These are phyloP conservation scores for Lycodopsis pacificus DNA, from an alignment of 2,797 vertebrate species.

Conservation along the genomic window DNA sequence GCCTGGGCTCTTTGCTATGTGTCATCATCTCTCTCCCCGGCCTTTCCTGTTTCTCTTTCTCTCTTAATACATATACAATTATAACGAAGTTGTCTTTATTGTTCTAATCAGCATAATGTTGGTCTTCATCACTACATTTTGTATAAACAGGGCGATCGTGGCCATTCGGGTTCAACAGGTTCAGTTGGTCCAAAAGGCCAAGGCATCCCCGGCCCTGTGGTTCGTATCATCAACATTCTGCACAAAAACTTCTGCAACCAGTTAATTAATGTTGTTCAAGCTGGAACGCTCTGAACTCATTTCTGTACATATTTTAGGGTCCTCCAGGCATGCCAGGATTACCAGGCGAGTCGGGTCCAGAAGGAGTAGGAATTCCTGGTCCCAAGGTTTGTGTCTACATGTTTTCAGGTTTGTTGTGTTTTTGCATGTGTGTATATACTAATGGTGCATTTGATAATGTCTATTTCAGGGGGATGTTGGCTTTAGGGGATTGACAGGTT, in stretches of 20 bases:
- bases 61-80: background rate
- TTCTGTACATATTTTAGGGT: conserved; percentile 79
- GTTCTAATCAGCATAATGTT: background rate
- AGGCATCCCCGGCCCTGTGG: conserved; percentile 87
- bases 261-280: conserved; percentile 1
- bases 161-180: conserved; percentile 85
- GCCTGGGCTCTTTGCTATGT: too few relatives aligned
- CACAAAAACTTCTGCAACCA: background rate
- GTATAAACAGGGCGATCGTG: conserved; percentile 87
- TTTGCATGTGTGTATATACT: background rate
- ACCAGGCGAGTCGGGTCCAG: conserved; percentile 86
- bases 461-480: conserved; percentile 89
- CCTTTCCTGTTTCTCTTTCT: background rate
- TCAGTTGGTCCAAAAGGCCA: conserved; percentile 90
- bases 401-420: background rate
- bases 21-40: too few relatives aligned
- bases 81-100: background rate
- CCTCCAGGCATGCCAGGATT: conserved; percentile 86
- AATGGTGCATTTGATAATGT: conserved; percentile 12
- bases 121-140: conserved; percentile 31
- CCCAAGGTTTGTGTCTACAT: conserved; percentile 85
- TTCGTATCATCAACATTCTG: conserved; percentile 73
- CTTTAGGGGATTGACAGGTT: conserved; percentile 87
- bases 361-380: conserved; percentile 90
- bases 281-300: conserved; percentile 2